Evolutionary conservation across 2,113 vertebrate species (phyloP), one percentile per base, ranked within the genome.

Genomic region (Megaleporinus macrocephalus): DNA sequence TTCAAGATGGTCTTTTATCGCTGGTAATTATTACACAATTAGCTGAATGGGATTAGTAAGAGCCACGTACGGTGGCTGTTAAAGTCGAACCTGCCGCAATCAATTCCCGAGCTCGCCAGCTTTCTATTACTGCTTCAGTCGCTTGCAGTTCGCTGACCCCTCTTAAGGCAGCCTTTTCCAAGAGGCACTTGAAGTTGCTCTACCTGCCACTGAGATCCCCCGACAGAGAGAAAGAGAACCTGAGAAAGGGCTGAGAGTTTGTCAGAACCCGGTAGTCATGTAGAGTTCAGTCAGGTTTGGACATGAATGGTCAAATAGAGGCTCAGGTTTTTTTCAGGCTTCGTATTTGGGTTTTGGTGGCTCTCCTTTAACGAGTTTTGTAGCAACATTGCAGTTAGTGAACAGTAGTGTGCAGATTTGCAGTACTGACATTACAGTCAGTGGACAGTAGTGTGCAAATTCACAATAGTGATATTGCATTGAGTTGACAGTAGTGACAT

Each of bases 1-100:
- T 55, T 71, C 33, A 72, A 71, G 85, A 84, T 76, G 76, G 29
- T 62, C 44, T 84, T 81, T 82, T 79, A 79, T 81, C 16, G 14
- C 26, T 29, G n/a, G 66, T 68, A 69, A 74, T 83, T 82, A 66
- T 76, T 62, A 75, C 7, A 47, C 53, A 73, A 73, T 80, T 81
- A 81, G 53, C 36, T 81, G 63, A 86, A 79, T 65, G 44, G 78
- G 62, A 84, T 75, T 78, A 26, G n/a, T 44, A 13, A 62, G 63
- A 61, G 73, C 26, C 33, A 12, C 18, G 22, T 70, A 61, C 73
- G 13, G 53, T 29, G 72, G 18, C n/a, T 27, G 44, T 44, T 80
- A 9, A 24, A 57, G 74, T 66, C 36, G 53, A 36, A 24, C 73
- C 53, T 63, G 78, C 36, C 27, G 9, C 53, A 76, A 79, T 79